Base-by-base conservation (phyloP, 2,113 vertebrate species). In the Odontophorus gujanensis region DNA sequence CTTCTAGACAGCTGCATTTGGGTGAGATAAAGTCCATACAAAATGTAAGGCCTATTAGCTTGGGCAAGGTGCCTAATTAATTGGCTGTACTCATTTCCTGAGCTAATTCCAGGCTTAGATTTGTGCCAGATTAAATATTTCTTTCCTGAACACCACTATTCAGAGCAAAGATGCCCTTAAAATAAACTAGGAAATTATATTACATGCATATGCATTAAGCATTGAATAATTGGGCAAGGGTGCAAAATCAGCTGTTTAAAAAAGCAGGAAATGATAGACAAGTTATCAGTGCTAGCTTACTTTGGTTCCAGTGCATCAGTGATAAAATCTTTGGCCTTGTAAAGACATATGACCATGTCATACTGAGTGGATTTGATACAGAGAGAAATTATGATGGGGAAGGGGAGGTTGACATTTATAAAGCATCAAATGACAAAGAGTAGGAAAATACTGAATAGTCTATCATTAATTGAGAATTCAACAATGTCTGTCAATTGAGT, bases 61-160 rank as follows among this genome's bases (percentile, higher is more conserved):
- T 43, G 78, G 74, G 66, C 78, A 85, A 6, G 65, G 48, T 72
- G 71, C 71, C 87, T 91, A 87, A 89, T 93, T 89, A 91, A 92
- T 68, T 92, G 51, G 66, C 87, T 85, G 43, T 40, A 73, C 15
- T 85, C 53, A 66, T 68, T 85, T 85, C 53, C 84, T 91, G 71
- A 93, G 43, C 38, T 28, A 89, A 75, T 76, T 58, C 38, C 74
- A 95, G 66, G 40, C 22, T 72, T 67, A 79, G 25, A 51, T 72
- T 75, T 85, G 66, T 59, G 66, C 65, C 78, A 91, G 57, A 81
- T 81, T 51, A 90, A 82, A 38, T 81, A 72, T 26, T 61, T 63
- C 50, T 86, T 89, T 74, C 87, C 47, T 45, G 13, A 90, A 63
- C 15, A 51, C 7, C 3, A 2, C 38, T 93, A 26, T 18, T 38